phyloP scores from a whole-genome alignment of 2,113 vertebrate genomes.

The Sceloporus undulatus region DNA sequence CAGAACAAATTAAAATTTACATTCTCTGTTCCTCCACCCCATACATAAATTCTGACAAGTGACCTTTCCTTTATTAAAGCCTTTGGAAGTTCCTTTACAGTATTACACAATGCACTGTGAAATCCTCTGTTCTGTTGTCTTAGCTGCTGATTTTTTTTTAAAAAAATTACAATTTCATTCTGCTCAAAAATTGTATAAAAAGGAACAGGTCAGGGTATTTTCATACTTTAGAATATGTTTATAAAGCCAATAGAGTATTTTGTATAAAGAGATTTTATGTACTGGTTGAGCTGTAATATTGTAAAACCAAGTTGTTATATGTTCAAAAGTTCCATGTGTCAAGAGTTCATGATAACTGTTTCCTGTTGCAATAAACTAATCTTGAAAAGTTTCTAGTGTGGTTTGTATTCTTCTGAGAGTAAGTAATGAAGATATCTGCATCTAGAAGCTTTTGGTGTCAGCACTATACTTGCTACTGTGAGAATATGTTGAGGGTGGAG shows the following conservation, averaged over 20 bases:
- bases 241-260: conserved; percentile 51
- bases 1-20: not conserved
- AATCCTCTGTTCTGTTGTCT: conserved; percentile 31
- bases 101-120: conserved; percentile 6
- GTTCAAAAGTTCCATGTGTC: not conserved
- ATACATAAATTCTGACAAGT: not conserved
- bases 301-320: conserved; percentile 40
- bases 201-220: conserved; percentile 31
- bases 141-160: conserved; percentile 27
- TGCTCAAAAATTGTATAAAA: conserved; percentile 30
- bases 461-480: not conserved
- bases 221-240: conserved; percentile 20
- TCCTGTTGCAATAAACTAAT: conserved; percentile 15
- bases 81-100: conserved; percentile 1
- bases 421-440: not conserved
- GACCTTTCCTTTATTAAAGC: conserved; percentile 1
- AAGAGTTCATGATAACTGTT: conserved; percentile 25
- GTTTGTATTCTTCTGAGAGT: accelerated
- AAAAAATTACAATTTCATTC: conserved; percentile 4
- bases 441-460: accelerated
- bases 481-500: not conserved
- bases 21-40: too few relatives aligned
- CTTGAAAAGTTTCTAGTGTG: not conserved
- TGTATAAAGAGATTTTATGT: conserved; percentile 45
- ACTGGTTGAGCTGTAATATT: conserved; percentile 41